A percentile compares a stretch with the other conserved stretches of the same genome.
phyloP scores from a whole-genome alignment of 2,797 vertebrate genomes.

The Spinibarbus caldwelli region DNA sequence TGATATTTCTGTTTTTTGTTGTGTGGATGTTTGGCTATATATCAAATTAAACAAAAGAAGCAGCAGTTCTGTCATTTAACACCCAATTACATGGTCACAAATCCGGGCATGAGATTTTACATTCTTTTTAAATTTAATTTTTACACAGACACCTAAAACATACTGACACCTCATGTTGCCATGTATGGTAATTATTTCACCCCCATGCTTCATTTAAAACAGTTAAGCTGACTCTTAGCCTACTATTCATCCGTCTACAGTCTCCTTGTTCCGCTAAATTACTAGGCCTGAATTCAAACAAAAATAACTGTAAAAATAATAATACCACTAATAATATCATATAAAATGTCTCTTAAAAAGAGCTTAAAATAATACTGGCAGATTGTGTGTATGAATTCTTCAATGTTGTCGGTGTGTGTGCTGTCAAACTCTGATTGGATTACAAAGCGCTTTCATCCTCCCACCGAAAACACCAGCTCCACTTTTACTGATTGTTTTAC shows the following conservation, averaged over 20 bases:
- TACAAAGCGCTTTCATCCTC: too few relatives aligned
- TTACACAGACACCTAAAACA: not conserved
- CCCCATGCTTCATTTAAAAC: not conserved
- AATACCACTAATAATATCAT: not conserved
- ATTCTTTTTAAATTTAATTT: not conserved
- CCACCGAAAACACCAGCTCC: not conserved
- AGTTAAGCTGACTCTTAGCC: not conserved
- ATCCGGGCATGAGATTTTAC: not conserved
- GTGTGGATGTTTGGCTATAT: not conserved
- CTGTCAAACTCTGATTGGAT: constrained; percentile 1
- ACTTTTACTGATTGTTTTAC: not conserved
- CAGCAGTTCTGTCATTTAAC: not conserved
- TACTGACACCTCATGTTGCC: not conserved
- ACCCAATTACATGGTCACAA: not conserved
- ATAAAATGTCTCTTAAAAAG: not conserved
- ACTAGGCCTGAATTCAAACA: not conserved
- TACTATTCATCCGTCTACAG: not conserved
- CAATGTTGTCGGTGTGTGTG: not conserved
- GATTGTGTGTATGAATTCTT: not conserved
- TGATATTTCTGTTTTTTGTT: not conserved
- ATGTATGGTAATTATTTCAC: not conserved
- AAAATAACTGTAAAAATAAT: not conserved
- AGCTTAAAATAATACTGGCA: not conserved
- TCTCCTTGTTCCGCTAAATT: not conserved
- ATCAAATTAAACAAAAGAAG: not conserved